Percentiles rank a stretch among this genome's conserved stretches.
Conservation (phyloP, 2,888 invertebrate species). For the Hirtodrosophila histrioides region DNA sequence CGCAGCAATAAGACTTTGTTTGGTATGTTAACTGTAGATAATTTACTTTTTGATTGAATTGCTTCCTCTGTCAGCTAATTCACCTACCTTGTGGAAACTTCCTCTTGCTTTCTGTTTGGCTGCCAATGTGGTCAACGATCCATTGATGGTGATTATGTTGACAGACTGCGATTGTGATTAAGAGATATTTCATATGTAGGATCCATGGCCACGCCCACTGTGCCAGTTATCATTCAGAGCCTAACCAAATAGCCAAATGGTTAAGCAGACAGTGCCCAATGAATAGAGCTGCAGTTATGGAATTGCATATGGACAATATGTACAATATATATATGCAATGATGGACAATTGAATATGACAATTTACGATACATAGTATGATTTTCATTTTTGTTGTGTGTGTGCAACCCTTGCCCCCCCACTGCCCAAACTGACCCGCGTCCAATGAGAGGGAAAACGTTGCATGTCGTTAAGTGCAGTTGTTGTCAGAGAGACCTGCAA, state of each 20-base stretch:
- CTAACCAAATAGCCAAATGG: slow-evolving; percentile 38
- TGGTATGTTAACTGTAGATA: too few species aligned
- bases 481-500: slow-evolving; percentile 68
- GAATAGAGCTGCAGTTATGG: slow-evolving; percentile 44
- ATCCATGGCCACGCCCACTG: slow-evolving; percentile 20
- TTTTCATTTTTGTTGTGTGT: too few species aligned
- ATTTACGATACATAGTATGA: slow-evolving; percentile 19
- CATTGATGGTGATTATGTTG: slow-evolving; percentile 21
- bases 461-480: slow-evolving; percentile 76
- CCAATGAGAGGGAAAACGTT: slow-evolving; percentile 63
- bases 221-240: slow-evolving; percentile 53
- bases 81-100: not conserved
- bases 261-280: slow-evolving; percentile 40
- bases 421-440: slow-evolving; percentile 40
- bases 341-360: slow-evolving; percentile 46
- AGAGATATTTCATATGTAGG: slow-evolving; percentile 6
- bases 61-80: too few species aligned
- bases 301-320: not conserved
- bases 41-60: too few species aligned
- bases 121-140: slow-evolving; percentile 5
- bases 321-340: not conserved
- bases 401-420: too few species aligned
- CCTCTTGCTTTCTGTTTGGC: slow-evolving; percentile 6
- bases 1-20: too few species aligned
- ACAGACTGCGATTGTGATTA: slow-evolving; percentile 4